Percentiles rank a stretch among this genome's conserved stretches.
Conservation (phyloP, 2,888 invertebrate species). For the Notodonta ziczac region DNA sequence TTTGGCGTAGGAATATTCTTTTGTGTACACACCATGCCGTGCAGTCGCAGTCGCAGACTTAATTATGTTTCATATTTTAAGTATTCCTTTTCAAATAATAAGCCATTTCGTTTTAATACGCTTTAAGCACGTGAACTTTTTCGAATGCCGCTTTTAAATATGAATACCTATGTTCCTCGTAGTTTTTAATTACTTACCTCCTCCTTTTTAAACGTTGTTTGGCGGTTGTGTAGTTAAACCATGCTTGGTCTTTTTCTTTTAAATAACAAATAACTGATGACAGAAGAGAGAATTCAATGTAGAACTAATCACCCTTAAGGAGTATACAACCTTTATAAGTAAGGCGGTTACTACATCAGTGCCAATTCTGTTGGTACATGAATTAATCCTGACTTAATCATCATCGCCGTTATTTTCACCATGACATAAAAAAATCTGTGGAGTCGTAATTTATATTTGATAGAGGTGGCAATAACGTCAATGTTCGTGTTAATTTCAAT, state of each 20-base stretch:
- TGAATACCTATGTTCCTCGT: neutral
- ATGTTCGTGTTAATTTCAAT: neutral
- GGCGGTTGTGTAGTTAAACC: no score
- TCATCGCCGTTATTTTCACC: no score
- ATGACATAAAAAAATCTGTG: no score
- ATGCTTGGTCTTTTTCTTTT: neutral
- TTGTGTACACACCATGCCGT: slow-evolving; percentile 65
- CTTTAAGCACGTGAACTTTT: slow-evolving; percentile 25
- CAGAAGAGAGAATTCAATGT: no score
- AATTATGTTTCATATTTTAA: slow-evolving; percentile 54
- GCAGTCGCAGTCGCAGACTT: slow-evolving; percentile 46
- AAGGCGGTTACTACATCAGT: neutral
- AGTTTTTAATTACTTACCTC: slow-evolving; percentile 4
- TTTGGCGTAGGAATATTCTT: slow-evolving; percentile 78
- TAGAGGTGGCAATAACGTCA: neutral
- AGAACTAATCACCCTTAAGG: no score
- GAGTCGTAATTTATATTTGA: no score
- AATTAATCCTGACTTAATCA: no score
- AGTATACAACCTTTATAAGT: no score
- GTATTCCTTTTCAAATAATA: slow-evolving; percentile 42
- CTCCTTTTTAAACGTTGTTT: no score
- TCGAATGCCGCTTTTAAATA: slow-evolving; percentile 14
- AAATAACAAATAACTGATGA: no score
- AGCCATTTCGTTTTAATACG: slow-evolving; percentile 38
- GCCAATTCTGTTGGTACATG: no score